Evolutionary conservation across 2,888 invertebrate genomes (phyloP).

Genomic region (Coronaproctus castanopsis): DNA sequence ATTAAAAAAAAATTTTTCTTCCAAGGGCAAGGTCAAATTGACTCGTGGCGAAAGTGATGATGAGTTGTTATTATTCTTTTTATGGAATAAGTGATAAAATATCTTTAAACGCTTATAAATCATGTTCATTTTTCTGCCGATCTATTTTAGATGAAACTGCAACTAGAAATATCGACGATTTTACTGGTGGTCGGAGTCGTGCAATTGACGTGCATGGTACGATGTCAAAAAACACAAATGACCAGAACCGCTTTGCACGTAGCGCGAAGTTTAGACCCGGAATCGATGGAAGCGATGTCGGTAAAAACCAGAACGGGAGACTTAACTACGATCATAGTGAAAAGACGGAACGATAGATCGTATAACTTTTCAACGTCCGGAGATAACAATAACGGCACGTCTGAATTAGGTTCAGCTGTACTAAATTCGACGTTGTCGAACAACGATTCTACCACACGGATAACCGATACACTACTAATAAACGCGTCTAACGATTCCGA

Average conservation of each 20-base stretch:
- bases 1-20: too few relatives aligned
- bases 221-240: slow-evolving; percentile 16
- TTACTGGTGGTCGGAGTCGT: too few relatives aligned
- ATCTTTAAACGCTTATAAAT: too few relatives aligned
- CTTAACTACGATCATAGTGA: slow-evolving; percentile 54
- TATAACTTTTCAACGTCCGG: not conserved
- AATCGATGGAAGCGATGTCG: slow-evolving; percentile 52
- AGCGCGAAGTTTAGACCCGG: slow-evolving; percentile 47
- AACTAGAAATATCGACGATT: too few relatives aligned
- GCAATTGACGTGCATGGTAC: slow-evolving; percentile 1
- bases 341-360: slow-evolving; percentile 31
- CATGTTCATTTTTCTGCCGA: too few relatives aligned
- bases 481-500: not conserved
- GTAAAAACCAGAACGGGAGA: slow-evolving; percentile 56
- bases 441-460: not conserved
- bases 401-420: not conserved
- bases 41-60: too few relatives aligned
- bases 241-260: slow-evolving; percentile 23
- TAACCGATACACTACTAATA: not conserved
- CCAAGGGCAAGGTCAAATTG: too few relatives aligned
- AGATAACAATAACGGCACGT: not conserved
- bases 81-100: too few relatives aligned
- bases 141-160: too few relatives aligned
- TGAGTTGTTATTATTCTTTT: too few relatives aligned
- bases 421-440: not conserved